phyloP scores from a whole-genome alignment of 2,888 invertebrate species.

The Stenurella melanura region DNA sequence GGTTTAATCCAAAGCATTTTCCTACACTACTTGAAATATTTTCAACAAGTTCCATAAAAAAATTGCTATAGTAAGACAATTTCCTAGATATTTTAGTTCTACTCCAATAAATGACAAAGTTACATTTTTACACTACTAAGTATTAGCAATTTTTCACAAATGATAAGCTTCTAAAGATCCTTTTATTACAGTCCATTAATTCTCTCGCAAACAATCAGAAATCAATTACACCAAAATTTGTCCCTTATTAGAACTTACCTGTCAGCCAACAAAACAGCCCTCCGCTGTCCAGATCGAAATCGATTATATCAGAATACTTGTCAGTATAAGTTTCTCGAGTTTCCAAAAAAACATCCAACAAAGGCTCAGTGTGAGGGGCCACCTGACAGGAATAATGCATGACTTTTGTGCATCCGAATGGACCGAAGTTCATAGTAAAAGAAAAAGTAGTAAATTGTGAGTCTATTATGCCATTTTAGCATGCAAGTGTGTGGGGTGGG shows the following conservation, averaged over 20 bases:
- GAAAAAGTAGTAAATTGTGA: slow-evolving; percentile 43
- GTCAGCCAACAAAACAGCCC: not conserved
- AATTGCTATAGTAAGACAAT: no score
- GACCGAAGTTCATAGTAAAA: slow-evolving; percentile 41
- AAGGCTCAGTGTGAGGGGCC: slow-evolving; percentile 32
- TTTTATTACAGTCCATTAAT: not conserved
- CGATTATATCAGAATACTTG: slow-evolving; percentile 15
- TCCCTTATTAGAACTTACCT: slow-evolving; percentile 23
- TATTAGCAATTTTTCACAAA: not conserved
- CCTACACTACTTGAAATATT: no score
- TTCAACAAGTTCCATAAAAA: no score
- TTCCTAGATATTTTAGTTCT: no score
- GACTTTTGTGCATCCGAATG: slow-evolving; percentile 41
- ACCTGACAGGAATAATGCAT: slow-evolving; percentile 37
- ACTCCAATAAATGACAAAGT: no score
- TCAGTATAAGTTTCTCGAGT: slow-evolving; percentile 14
- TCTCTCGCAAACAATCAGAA: not conserved
- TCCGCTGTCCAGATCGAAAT: slow-evolving; percentile 13
- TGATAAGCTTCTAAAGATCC: not conserved
- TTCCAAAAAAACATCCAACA: slow-evolving; percentile 26
- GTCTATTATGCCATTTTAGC: slow-evolving; percentile 37
- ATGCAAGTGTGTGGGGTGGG: slow-evolving; percentile 30
- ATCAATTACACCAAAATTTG: slow-evolving; percentile 32
- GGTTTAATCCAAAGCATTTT: no score
- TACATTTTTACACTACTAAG: not conserved